phyloP scores from a whole-genome alignment of 2,113 vertebrate genomes.

The Mormyrus iriodes region DNA sequence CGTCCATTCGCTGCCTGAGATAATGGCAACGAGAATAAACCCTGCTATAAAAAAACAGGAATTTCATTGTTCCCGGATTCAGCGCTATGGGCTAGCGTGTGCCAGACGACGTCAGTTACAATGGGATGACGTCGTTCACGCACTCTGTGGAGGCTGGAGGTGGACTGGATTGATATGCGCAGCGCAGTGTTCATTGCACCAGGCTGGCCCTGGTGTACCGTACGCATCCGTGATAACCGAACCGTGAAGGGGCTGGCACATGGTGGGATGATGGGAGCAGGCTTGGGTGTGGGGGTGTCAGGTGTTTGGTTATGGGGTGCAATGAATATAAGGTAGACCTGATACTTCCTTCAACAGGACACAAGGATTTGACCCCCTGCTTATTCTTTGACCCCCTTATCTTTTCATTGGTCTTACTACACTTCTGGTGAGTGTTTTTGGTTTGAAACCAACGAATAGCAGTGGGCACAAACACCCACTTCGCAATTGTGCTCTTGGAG shows the following conservation, averaged over 20 bases:
- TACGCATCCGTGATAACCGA: not conserved
- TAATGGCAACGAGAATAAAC: not conserved
- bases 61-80: slow-evolving; percentile 34
- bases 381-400: not conserved
- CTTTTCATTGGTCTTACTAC: not conserved
- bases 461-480: not conserved
- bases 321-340: not conserved
- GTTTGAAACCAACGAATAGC: not conserved
- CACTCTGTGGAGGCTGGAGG: slow-evolving; percentile 37
- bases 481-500: not conserved
- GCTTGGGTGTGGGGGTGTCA: not conserved
- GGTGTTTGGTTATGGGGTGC: not conserved
- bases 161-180: slow-evolving; percentile 39
- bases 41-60: not conserved
- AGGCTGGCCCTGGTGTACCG: not conserved
- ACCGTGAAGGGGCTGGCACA: not conserved
- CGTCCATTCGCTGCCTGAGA: not conserved
- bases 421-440: not conserved
- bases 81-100: slow-evolving; percentile 37
- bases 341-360: not conserved
- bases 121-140: slow-evolving; percentile 55
- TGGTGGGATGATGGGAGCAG: no score
- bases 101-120: slow-evolving; percentile 29
- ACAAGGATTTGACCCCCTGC: not conserved
- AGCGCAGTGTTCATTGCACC: slow-evolving; percentile 14